phyloP scores from a whole-genome alignment of 2,797 vertebrate genomes.

The Sebastes hubbsi region DNA sequence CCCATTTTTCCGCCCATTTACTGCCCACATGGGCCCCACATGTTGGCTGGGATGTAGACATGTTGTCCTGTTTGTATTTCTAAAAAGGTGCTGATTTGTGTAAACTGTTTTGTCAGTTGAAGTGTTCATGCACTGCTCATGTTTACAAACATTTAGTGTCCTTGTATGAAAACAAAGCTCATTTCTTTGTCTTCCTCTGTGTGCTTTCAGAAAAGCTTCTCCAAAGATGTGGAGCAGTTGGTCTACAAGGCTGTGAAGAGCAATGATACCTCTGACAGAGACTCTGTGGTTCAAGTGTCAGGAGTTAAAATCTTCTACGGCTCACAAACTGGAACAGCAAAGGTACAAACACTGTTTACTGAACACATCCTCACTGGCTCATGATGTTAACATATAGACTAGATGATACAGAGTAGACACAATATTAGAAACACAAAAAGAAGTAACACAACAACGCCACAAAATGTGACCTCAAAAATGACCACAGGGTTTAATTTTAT shows the following conservation, averaged over 20 bases:
- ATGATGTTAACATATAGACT: not conserved
- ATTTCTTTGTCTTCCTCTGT: not conserved
- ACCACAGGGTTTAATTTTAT: not conserved
- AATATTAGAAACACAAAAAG: not conserved
- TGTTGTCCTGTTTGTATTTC: not conserved
- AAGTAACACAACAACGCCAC: fast-evolving
- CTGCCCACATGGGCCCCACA: no score
- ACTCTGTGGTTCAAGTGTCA: constrained; percentile 75
- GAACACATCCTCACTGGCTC: not conserved
- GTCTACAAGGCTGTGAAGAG: constrained; percentile 42
- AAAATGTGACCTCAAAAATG: not conserved
- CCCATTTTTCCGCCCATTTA: no score
- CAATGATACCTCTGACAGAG: constrained; percentile 37
- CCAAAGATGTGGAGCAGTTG: not conserved
- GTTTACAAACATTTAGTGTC: not conserved
- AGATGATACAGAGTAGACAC: not conserved
- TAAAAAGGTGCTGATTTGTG: not conserved
- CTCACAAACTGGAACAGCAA: constrained; percentile 94
- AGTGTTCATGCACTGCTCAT: not conserved
- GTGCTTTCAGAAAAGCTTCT: constrained; percentile 50
- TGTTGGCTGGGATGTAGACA: not conserved
- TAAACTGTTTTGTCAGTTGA: not conserved
- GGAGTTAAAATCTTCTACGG: constrained; percentile 92
- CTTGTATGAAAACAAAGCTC: not conserved
- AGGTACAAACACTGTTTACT: constrained; percentile 77